Conservation (phyloP, 2,888 invertebrate species). For the Trachelus troglodyta region DNA sequence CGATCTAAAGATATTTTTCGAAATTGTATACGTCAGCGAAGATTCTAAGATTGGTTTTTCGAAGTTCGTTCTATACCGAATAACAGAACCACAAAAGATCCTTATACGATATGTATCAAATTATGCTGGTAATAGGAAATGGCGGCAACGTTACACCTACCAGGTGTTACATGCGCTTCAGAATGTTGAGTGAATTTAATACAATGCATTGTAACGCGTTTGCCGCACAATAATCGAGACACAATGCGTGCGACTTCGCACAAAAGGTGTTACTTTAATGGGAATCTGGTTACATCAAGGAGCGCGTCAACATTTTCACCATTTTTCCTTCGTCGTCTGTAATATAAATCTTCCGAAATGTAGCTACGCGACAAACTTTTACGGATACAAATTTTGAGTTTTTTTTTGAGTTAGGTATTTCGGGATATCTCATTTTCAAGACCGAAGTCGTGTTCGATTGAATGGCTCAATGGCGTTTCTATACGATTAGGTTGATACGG, state of each 20-base stretch:
- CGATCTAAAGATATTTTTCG: not conserved
- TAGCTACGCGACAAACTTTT: not conserved
- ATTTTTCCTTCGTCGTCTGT: slow-evolving; percentile 2
- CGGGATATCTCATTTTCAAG: not conserved
- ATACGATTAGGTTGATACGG: not conserved
- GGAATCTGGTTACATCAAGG: slow-evolving; percentile 55
- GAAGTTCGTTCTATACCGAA: not conserved
- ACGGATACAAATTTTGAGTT: not conserved
- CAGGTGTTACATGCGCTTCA: slow-evolving; percentile 56
- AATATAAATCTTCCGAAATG: not conserved
- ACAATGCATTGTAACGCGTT: slow-evolving; percentile 59
- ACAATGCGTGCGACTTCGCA: slow-evolving; percentile 52
- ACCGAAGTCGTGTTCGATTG: not conserved
- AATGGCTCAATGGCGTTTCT: not conserved
- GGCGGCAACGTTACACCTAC: slow-evolving; percentile 66
- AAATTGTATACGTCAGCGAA: not conserved
- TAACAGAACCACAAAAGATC: slow-evolving; percentile 25
- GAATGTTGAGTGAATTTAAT: slow-evolving; percentile 42
- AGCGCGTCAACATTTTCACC: slow-evolving; percentile 11
- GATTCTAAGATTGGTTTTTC: not conserved
- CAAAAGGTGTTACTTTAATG: slow-evolving; percentile 65
- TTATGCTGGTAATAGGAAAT: slow-evolving; percentile 65
- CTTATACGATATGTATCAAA: slow-evolving; percentile 63
- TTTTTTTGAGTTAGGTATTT: not conserved
- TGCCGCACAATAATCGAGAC: slow-evolving; percentile 50